phyloP scores from a whole-genome alignment of 2,888 invertebrate genomes.

The Sturmia bella region DNA sequence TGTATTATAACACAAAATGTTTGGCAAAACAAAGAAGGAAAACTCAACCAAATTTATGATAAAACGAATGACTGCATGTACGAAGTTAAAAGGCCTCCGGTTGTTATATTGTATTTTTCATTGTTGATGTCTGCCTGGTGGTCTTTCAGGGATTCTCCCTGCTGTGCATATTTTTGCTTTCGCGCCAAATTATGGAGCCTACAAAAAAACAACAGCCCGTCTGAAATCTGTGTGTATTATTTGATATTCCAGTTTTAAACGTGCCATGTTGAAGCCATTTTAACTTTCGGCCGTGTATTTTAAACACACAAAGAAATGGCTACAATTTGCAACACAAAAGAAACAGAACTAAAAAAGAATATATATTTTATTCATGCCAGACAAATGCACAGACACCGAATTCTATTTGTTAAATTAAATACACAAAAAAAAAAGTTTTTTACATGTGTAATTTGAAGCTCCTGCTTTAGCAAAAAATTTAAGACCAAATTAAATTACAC shows the following conservation, averaged over 20 bases:
- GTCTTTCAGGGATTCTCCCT: background rate
- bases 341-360: background rate
- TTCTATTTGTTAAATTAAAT: slow-evolving; percentile 67
- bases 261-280: slow-evolving; percentile 32
- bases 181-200: slow-evolving; percentile 45
- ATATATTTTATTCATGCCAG: slow-evolving; percentile 68
- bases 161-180: slow-evolving; percentile 31
- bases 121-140: slow-evolving; percentile 47
- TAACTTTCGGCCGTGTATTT: slow-evolving; percentile 2
- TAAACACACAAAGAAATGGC: slow-evolving; percentile 40
- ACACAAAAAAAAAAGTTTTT: slow-evolving; percentile 30
- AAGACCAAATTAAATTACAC: no score
- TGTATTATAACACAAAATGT: no score
- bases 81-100: slow-evolving; percentile 52
- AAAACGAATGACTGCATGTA: slow-evolving; percentile 13
- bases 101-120: slow-evolving; percentile 38
- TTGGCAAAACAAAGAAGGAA: no score
- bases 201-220: background rate
- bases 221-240: background rate
- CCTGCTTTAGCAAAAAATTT: no score
- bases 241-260: slow-evolving; percentile 1
- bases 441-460: no score
- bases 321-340: slow-evolving; percentile 8
- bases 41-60: background rate
- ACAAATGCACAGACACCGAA: slow-evolving; percentile 64